Evolutionary conservation across 1,140 invertebrate species (phyloP).

Genomic region (Zaprionus davidi): DNA sequence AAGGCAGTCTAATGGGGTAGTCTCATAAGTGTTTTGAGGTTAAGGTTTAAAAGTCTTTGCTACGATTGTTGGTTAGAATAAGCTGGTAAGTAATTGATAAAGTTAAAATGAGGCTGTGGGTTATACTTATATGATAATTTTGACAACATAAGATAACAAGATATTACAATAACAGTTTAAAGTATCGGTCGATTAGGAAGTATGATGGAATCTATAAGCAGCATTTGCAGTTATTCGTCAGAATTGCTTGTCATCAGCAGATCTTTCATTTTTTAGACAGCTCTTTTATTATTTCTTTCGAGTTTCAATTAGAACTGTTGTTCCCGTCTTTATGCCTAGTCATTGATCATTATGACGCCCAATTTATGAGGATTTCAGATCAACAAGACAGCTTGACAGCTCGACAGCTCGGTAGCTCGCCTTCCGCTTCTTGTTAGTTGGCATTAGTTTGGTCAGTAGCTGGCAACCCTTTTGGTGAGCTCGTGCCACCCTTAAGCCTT

Average conservation of each 20-base stretch:
- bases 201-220: no score
- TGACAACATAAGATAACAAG: no score
- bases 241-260: no score
- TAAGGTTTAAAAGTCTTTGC: no score
- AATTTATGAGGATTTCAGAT: constrained; percentile 39
- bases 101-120: no score
- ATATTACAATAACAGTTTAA: no score
- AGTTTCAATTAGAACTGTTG: neutral
- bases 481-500: constrained; percentile 65
- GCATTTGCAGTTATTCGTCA: neutral
- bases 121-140: no score
- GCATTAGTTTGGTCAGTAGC: constrained; percentile 18
- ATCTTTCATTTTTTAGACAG: neutral
- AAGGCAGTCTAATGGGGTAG: neutral
- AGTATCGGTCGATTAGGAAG: neutral
- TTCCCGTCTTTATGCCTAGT: neutral
- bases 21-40: neutral
- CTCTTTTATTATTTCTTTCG: neutral
- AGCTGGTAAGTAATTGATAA: no score
- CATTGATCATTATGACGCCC: constrained; percentile 18
- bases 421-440: constrained; percentile 6
- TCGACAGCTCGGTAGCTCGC: neutral
- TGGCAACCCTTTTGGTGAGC: constrained; percentile 29
- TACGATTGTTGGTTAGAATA: no score
- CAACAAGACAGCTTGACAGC: constrained; percentile 16